These are phyloP conservation scores for Chrysomela aeneicollis DNA, from an alignment of 2,888 invertebrate species.

Conservation along the genomic window DNA sequence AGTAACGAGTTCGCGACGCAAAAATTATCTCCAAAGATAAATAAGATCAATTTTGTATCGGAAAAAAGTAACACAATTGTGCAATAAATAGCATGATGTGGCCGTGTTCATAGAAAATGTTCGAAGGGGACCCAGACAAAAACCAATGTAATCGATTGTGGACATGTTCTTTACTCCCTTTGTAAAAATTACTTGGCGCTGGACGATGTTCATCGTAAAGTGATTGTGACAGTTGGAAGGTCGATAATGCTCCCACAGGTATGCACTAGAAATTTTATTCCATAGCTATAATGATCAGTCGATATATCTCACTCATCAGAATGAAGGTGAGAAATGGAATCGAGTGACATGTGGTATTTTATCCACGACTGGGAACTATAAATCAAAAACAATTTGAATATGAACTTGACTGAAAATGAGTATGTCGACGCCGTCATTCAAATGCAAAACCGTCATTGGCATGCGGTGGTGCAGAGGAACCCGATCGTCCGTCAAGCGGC, in stretches of 20 bases:
- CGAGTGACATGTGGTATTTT: too few relatives aligned
- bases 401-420: too few relatives aligned
- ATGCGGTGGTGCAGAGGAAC: too few relatives aligned
- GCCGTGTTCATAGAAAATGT: constrained; percentile 50
- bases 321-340: too few relatives aligned
- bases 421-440: too few relatives aligned
- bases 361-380: too few relatives aligned
- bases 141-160: constrained; percentile 57
- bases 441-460: too few relatives aligned
- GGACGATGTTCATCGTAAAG: constrained; percentile 54
- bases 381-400: too few relatives aligned
- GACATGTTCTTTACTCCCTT: constrained; percentile 51
- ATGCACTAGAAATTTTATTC: not conserved
- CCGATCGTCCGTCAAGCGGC: too few relatives aligned
- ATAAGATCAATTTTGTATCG: constrained; percentile 49
- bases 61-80: constrained; percentile 53
- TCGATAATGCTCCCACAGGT: constrained; percentile 32
- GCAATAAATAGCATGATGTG: constrained; percentile 53
- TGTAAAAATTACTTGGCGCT: constrained; percentile 56
- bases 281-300: too few relatives aligned
- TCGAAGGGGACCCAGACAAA: constrained; percentile 50
- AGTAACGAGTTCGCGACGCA: not conserved
- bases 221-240: constrained; percentile 55
- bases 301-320: too few relatives aligned
- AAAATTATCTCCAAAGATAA: constrained; percentile 47